phyloP scores from a whole-genome alignment of 2,113 vertebrate genomes.

The Chionodraco myersi region DNA sequence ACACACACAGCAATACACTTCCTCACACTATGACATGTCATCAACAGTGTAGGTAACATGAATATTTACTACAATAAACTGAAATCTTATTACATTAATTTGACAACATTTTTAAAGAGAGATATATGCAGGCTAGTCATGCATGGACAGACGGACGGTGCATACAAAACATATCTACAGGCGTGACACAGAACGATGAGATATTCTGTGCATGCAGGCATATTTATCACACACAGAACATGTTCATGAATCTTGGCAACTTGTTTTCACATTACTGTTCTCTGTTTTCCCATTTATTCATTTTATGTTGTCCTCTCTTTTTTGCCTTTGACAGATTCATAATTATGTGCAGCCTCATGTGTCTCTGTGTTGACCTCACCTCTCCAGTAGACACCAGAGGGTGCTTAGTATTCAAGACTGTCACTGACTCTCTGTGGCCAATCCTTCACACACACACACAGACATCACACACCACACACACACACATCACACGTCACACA shows the following conservation, averaged over 20 bases:
- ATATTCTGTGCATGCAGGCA: not conserved
- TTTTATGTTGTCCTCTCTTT: constrained; percentile 2
- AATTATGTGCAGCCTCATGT: constrained; percentile 57
- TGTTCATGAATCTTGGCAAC: constrained; percentile 5
- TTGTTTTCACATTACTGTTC: constrained; percentile 7
- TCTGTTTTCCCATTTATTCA: constrained; percentile 5
- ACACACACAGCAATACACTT: too few species aligned
- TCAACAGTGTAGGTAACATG: too few species aligned
- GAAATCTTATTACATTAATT: constrained; percentile 54
- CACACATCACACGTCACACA: constrained; percentile 3
- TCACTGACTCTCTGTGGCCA: constrained; percentile 51
- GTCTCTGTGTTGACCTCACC: constrained; percentile 69
- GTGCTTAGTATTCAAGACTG: constrained; percentile 69
- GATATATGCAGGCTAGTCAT: constrained; percentile 10
- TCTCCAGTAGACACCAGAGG: constrained; percentile 47
- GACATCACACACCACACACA: constrained; percentile 15
- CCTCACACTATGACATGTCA: too few species aligned
- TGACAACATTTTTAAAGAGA: constrained; percentile 53
- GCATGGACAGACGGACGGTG: not conserved
- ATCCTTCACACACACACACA: constrained; percentile 62
- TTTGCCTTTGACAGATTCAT: constrained; percentile 55
- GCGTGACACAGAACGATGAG: constrained; percentile 6
- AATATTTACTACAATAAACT: constrained; percentile 43
- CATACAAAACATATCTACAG: constrained; percentile 29
- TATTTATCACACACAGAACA: not conserved